A percentile compares a stretch with the other conserved stretches of the same genome.
These are phyloP conservation scores for Eristalis tenax DNA, from an alignment of 2,888 invertebrate species.

Conservation along the genomic window DNA sequence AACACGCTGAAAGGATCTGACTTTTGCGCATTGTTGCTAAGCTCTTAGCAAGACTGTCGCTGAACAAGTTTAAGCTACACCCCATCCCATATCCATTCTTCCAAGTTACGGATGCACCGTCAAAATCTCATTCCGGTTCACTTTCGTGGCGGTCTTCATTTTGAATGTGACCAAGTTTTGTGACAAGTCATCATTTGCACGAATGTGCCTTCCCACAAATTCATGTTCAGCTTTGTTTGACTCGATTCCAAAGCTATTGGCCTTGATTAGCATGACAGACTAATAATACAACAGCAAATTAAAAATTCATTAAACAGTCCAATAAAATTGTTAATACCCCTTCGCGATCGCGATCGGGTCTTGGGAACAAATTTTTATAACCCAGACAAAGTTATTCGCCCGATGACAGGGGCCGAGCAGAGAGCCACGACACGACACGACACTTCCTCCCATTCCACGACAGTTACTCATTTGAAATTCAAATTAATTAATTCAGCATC, in stretches of 20 bases:
- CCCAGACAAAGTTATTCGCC: neutral
- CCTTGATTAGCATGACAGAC: conserved; percentile 31
- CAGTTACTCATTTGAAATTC: conserved; percentile 62
- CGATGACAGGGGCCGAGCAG: neutral
- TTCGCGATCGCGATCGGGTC: conserved; percentile 2
- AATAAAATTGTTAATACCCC: conserved; percentile 53
- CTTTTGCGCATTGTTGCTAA: no score
- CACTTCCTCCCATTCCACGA: conserved; percentile 39
- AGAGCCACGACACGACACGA: neutral
- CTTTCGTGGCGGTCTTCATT: no score
- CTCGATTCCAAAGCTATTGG: neutral
- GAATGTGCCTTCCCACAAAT: neutral
- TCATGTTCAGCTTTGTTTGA: neutral
- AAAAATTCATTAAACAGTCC: conserved; percentile 49
- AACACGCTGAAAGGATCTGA: no score
- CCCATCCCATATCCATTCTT: no score
- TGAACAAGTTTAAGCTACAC: no score
- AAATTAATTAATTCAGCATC: conserved; percentile 67
- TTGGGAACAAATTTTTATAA: conserved; percentile 29
- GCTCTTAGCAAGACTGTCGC: no score
- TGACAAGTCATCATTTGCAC: neutral
- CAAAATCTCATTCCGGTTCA: no score
- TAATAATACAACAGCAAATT: conserved; percentile 14
- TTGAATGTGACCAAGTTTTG: neutral
- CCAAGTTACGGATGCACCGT: no score